phyloP scores from a whole-genome alignment of 2,888 invertebrate genomes.

The Lasioglossum marginatum region DNA sequence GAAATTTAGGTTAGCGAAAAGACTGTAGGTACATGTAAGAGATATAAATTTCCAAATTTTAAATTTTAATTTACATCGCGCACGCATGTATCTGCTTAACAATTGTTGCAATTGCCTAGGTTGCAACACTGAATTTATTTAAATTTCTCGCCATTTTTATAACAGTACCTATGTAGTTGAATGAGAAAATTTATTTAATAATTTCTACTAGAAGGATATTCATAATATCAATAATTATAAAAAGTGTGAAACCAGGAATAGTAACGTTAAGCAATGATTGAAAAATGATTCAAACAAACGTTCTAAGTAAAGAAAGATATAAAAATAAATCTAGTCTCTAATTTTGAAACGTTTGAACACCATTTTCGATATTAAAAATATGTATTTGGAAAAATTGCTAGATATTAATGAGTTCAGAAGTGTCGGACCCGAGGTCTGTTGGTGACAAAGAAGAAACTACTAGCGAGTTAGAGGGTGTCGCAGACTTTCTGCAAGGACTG shows the following conservation, averaged over 20 bases:
- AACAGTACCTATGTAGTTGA: not conserved
- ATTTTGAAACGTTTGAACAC: not conserved
- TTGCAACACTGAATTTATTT: not conserved
- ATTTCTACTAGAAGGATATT: not conserved
- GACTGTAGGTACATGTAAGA: not conserved
- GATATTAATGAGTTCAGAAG: not conserved
- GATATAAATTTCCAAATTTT: not conserved
- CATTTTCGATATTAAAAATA: not conserved
- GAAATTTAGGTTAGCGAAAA: not conserved
- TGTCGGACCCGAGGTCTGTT: not conserved
- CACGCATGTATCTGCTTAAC: no score
- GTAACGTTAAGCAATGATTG: not conserved
- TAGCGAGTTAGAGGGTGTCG: not conserved
- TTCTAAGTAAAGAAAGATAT: not conserved
- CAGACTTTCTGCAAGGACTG: conserved; percentile 72
- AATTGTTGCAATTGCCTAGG: no score
- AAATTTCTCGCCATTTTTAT: not conserved
- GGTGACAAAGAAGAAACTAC: not conserved
- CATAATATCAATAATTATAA: not conserved
- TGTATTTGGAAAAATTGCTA: not conserved
- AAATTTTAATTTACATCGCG: not conserved
- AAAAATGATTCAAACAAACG: not conserved
- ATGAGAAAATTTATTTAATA: not conserved
- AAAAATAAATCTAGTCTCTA: not conserved
- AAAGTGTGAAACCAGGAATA: not conserved